These are phyloP conservation scores for Podilymbus podiceps DNA, from an alignment of 2,113 vertebrate genomes.

Conservation along the genomic window DNA sequence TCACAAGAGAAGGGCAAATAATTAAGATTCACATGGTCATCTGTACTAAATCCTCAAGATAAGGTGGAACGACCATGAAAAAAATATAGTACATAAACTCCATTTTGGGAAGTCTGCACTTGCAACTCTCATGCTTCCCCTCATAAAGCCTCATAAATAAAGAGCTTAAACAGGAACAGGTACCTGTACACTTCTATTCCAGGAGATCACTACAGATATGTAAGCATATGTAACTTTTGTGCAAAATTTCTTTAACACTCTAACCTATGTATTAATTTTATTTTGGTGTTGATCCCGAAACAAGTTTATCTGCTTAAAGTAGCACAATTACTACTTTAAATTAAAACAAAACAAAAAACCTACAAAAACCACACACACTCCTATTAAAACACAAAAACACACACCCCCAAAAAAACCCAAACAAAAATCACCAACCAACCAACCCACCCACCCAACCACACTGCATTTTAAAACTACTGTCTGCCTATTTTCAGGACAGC, in stretches of 20 bases:
- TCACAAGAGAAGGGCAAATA: background rate
- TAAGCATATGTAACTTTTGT: background rate
- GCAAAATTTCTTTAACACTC: background rate
- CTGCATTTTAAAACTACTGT: background rate
- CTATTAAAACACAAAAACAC: no score
- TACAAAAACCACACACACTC: no score
- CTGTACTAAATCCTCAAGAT: background rate
- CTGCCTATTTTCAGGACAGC: background rate
- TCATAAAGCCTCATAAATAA: background rate
- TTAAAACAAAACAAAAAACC: no score
- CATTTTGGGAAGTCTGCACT: background rate
- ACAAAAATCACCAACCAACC: no score
- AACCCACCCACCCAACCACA: no score
- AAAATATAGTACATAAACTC: background rate
- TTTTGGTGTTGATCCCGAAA: background rate
- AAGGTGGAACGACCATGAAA: background rate
- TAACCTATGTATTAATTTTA: background rate
- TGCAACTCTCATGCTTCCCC: background rate
- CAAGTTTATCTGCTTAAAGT: background rate
- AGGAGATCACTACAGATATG: background rate
- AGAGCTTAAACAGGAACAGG: background rate
- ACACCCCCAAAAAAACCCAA: no score
- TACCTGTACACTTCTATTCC: background rate
- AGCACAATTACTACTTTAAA: background rate
- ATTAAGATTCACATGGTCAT: background rate